Percentiles rank a stretch among this genome's conserved stretches.
These are phyloP conservation scores for Dicyrtoma fusca DNA, from an alignment of 2,888 invertebrate species.

Conservation along the genomic window DNA sequence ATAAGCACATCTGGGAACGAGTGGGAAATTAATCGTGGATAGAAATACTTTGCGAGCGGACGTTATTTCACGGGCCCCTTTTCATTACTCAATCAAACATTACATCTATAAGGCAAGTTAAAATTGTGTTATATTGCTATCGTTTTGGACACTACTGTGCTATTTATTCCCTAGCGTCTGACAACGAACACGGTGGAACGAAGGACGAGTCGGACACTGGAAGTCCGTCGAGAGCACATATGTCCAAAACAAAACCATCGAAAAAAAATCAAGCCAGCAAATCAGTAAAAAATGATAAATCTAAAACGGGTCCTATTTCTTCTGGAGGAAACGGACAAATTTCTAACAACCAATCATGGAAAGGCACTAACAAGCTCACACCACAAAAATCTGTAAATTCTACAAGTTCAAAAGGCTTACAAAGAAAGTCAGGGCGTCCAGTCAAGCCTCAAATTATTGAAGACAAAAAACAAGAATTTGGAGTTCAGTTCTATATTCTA, in stretches of 20 bases:
- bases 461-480: constrained; percentile 25
- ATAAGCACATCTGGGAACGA: no score
- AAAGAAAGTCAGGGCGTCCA: constrained; percentile 10
- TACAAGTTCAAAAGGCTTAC: constrained; percentile 10
- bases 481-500: constrained; percentile 11
- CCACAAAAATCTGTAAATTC: constrained; percentile 18
- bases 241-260: not conserved
- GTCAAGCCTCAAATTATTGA: constrained; percentile 13
- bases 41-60: no score
- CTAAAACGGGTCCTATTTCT: constrained; percentile 8
- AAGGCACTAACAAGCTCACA: not conserved
- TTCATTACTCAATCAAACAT: no score
- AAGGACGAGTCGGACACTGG: no score
- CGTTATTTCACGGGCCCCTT: no score
- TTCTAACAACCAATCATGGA: constrained; percentile 1
- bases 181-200: no score
- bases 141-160: no score
- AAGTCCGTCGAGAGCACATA: no score
- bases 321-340: not conserved
- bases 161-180: no score
- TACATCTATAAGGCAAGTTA: no score
- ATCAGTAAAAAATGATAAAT: constrained; percentile 7
- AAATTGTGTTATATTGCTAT: no score
- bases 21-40: no score
- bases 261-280: constrained; percentile 1